Evolutionary conservation across 2,888 invertebrate species (phyloP), one percentile per base, ranked within the genome.

Genomic region (Archips xylosteana): DNA sequence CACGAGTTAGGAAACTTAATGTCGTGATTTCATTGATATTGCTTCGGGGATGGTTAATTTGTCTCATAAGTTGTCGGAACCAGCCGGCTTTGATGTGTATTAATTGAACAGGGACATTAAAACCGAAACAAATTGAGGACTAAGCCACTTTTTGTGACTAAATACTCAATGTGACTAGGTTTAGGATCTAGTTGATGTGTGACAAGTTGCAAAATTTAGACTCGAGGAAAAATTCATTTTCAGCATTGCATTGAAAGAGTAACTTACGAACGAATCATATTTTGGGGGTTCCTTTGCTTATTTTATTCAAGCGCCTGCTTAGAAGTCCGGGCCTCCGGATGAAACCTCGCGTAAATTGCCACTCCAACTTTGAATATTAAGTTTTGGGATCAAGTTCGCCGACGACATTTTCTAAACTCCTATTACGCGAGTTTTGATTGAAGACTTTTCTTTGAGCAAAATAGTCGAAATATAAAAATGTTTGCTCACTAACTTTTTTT

Each of bases 291-390:
- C 70, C 74, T 65, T 76, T 80, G 79, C 82, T 84, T 86, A 84
- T 79, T 85, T 87, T 87, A 88, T 87, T 87, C 84, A 87, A 82
- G 81, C 77, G 80, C 79, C 82, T 82, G 82, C 84, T 83, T 82
- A 85, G 79, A 82, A 80, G 78, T 83, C 80, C 78, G 80, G 80
- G 82, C 80, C 82, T 83, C 83, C 78, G 80, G 82, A 85, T 82
- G 81, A 82, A 85, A 86, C 83, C 83, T 83, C 81, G 83, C 85
- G 84, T 85, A 87, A 87, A 87, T 88, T 89, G 86, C 83, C 83
- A 84, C 85, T 88, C 82, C 80, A 84, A 86, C 84, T 86, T 86
- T 85, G 83, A 85, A 88, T 88, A 87, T 86, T 84, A 87, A 88
- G 85, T 85, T 88, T 81, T 77, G 77, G 77, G 84, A 83, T 83